Conservation (phyloP, 2,888 invertebrate genomes). For the Calephelis perditalis region DNA sequence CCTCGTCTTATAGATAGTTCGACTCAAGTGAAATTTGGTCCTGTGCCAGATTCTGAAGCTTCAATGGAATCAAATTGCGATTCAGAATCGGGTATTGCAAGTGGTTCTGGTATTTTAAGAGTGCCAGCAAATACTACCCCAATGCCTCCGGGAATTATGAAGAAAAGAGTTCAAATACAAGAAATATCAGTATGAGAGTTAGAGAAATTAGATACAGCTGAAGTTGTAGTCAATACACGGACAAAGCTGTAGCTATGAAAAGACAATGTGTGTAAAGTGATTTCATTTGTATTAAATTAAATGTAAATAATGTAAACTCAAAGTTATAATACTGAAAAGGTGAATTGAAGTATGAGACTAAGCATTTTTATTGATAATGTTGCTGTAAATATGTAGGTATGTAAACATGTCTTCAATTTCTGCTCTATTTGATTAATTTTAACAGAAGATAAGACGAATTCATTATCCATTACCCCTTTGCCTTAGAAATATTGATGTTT, state of each 20-base stretch:
- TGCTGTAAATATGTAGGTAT: slow-evolving; percentile 41
- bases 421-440: slow-evolving; percentile 20
- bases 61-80: slow-evolving; percentile 62
- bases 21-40: slow-evolving; percentile 72
- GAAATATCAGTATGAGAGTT: slow-evolving; percentile 91
- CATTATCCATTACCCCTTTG: too few relatives aligned
- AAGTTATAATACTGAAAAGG: slow-evolving; percentile 23
- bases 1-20: slow-evolving; percentile 72
- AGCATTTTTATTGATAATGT: slow-evolving; percentile 29
- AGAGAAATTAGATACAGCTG: slow-evolving; percentile 49
- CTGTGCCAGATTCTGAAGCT: slow-evolving; percentile 58
- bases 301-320: slow-evolving; percentile 36
- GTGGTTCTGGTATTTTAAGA: slow-evolving; percentile 69
- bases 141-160: slow-evolving; percentile 86
- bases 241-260: slow-evolving; percentile 60
- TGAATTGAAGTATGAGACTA: slow-evolving; percentile 27
- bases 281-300: slow-evolving; percentile 17
- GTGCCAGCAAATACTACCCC: slow-evolving; percentile 66
- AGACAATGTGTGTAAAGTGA: slow-evolving; percentile 29
- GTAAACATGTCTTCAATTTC: slow-evolving; percentile 38
- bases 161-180: slow-evolving; percentile 94
- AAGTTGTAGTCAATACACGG: slow-evolving; percentile 66
- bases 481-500: too few relatives aligned
- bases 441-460: slow-evolving; percentile 4
- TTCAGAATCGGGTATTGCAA: slow-evolving; percentile 59